These are phyloP conservation scores for Gryllus longicercus DNA, from an alignment of 2,888 invertebrate species.

Conservation along the genomic window DNA sequence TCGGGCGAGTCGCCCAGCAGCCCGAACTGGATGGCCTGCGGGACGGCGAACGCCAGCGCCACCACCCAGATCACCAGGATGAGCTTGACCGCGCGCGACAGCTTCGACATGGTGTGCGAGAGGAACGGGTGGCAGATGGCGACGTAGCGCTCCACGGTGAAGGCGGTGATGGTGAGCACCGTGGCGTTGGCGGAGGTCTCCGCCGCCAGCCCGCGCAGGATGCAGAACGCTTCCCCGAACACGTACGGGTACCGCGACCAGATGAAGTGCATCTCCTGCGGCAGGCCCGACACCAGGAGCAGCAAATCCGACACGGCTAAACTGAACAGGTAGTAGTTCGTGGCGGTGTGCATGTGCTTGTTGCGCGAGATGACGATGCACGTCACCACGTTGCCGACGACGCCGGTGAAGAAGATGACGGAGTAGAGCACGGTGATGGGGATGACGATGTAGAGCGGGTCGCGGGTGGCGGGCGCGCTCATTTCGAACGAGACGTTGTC, in stretches of 20 bases:
- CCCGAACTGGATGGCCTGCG: constrained; percentile 78
- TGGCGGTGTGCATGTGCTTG: constrained; percentile 78
- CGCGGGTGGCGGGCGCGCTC: constrained; percentile 42
- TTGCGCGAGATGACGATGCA: constrained; percentile 74
- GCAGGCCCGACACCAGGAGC: constrained; percentile 70
- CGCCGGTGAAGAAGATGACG: constrained; percentile 67
- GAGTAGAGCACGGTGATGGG: constrained; percentile 66
- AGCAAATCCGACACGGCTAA: constrained; percentile 74
- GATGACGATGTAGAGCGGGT: constrained; percentile 60
- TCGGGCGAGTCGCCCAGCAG: constrained; percentile 43
- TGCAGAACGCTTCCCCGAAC: constrained; percentile 76
- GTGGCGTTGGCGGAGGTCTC: constrained; percentile 56
- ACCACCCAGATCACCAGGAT: constrained; percentile 71
- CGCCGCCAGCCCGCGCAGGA: constrained; percentile 65
- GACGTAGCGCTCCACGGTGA: constrained; percentile 69
- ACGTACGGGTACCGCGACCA: constrained; percentile 74
- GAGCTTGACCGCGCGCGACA: constrained; percentile 75
- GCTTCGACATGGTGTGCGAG: constrained; percentile 77
- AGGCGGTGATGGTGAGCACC: constrained; percentile 51
- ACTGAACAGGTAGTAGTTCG: constrained; percentile 79
- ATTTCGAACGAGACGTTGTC: background rate
- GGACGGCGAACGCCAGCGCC: constrained; percentile 69
- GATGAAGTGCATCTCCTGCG: constrained; percentile 71
- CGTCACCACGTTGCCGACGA: constrained; percentile 75
- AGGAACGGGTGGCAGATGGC: constrained; percentile 68